Base-by-base conservation (phyloP, 1,140 invertebrate species). In the Aethina tumida region DNA sequence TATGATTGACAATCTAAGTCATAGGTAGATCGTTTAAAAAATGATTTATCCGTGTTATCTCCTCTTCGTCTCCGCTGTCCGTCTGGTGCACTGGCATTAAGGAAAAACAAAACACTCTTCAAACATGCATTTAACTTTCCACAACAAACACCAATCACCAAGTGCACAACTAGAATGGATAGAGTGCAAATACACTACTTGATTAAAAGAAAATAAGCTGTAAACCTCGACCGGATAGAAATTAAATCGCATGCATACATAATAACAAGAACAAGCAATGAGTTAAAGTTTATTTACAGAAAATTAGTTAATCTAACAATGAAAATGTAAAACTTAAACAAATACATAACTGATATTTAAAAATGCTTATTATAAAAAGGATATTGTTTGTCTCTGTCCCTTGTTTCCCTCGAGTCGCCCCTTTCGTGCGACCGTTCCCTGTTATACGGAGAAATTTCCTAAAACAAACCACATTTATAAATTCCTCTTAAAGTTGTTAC, bases 381-480 rank as follows among this genome's bases (percentile, higher is more conserved):
- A 82, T 82, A 82, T 82, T 82, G 77, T 76, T 82, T 82, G 43
- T 82, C 79, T 56, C n/a, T n/a, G n/a, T n/a, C n/a, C n/a, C n/a
- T n/a, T n/a, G n/a, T n/a, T n/a, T n/a, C n/a, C n/a, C 79, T 65
- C 35, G 68, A 66, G 59, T 80, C 77, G 42, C 69, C 66, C 21
- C 71, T 64, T 43, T 82, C 79, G 43, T 79, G 74, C 32, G 78
- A 77, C 43, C 77, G 69, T 53, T 74, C 72, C 47, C 71, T 65
- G 12, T 59, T 50, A 50, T 79, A 79, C 15, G 78, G 78, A 14
- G 78, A 81, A 56, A 80, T 76, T 59, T 82, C 77, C 78, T 81
- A 65, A 52, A 70, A 71, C 51, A 54, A 64, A 47, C n/a, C n/a
- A 45, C 45, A 46, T 32, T 48, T 39, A 28, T 17, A 21, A 43